Evolutionary conservation across 2,797 vertebrate genomes (phyloP).

Genomic region (Tinamus major): DNA sequence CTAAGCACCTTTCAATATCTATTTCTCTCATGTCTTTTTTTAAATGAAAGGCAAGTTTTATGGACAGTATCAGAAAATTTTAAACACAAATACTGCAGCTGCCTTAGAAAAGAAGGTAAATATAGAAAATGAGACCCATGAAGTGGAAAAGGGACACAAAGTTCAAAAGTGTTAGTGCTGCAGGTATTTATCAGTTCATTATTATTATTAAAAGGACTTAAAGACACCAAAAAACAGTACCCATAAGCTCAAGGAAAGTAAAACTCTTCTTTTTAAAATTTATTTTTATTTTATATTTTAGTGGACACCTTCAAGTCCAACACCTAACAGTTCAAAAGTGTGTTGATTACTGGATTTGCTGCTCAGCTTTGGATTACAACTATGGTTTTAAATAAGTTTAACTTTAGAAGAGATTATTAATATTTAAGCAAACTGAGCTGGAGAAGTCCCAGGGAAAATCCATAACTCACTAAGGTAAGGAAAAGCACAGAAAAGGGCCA

Average conservation of each 20-base stretch:
- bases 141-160: background rate
- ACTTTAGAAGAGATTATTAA: background rate
- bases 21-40: background rate
- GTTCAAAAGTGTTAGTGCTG: background rate
- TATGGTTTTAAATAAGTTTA: background rate
- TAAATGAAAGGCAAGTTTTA: background rate
- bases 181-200: background rate
- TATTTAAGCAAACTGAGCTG: background rate
- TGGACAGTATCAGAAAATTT: background rate
- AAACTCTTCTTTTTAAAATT: background rate
- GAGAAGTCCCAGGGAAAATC: background rate
- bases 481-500: background rate
- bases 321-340: background rate
- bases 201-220: background rate
- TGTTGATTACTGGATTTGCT: background rate
- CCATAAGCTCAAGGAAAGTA: background rate
- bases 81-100: background rate
- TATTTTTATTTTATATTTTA: background rate
- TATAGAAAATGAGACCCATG: background rate
- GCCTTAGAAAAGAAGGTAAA: background rate
- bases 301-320: background rate
- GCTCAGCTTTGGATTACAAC: background rate
- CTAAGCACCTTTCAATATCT: background rate
- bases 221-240: background rate
- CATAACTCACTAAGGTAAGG: rapidly evolving